These are phyloP conservation scores for Ormia ochracea DNA, from an alignment of 2,888 invertebrate species.

Conservation along the genomic window DNA sequence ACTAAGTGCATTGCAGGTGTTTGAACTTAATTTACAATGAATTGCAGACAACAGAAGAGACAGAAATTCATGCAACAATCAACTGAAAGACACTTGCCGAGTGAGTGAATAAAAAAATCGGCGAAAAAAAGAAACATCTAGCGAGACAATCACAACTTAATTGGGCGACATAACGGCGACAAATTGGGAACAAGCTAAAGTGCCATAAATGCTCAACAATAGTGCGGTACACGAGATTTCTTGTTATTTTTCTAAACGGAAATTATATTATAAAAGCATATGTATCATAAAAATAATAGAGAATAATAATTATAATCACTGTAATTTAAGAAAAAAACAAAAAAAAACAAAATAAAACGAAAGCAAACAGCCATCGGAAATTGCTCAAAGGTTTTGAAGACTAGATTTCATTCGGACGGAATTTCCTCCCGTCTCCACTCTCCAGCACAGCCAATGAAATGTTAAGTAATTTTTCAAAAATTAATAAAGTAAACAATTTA, in stretches of 20 bases:
- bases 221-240: conserved; percentile 12
- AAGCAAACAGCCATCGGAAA: no score
- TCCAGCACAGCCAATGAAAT: no score
- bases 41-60: conserved; percentile 41
- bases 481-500: no score
- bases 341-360: no score
- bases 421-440: no score
- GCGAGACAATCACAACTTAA: conserved; percentile 56
- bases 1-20: conserved; percentile 59
- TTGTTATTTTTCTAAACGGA: conserved; percentile 1
- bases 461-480: no score
- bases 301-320: conserved; percentile 12
- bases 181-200: conserved; percentile 49
- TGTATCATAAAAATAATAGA: conserved; percentile 7
- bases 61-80: conserved; percentile 16
- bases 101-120: conserved; percentile 22
- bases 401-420: no score
- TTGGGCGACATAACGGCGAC: conserved; percentile 60
- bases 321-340: background rate
- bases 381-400: no score
- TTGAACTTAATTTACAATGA: conserved; percentile 57
- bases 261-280: conserved; percentile 7
- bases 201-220: conserved; percentile 25
- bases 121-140: conserved; percentile 33
- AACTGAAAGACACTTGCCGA: conserved; percentile 7